Percentiles rank a stretch among this genome's conserved stretches.
Evolutionary conservation across 1,140 invertebrate species (phyloP).

Genomic region (Drosophila neocordata): DNA sequence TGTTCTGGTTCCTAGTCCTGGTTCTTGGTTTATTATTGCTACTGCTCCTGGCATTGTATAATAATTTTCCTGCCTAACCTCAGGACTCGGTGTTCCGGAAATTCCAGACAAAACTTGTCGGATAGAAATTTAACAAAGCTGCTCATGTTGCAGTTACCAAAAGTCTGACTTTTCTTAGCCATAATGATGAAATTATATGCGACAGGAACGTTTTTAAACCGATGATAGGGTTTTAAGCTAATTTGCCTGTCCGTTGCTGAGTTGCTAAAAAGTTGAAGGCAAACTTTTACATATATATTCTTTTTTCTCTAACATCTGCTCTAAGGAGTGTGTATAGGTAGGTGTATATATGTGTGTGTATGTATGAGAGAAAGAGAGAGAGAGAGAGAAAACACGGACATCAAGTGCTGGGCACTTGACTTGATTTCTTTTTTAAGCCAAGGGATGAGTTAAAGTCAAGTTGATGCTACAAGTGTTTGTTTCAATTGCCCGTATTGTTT

Average conservation of each 20-base stretch:
- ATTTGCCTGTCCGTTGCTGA: constrained; percentile 34
- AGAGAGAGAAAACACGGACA: not conserved
- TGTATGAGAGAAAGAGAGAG: not conserved
- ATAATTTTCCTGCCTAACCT: constrained; percentile 64
- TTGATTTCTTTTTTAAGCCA: not conserved
- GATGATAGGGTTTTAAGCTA: constrained; percentile 43
- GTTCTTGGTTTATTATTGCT: not conserved
- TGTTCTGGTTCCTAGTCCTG: not conserved
- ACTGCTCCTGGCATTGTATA: constrained; percentile 60
- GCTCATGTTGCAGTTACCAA: constrained; percentile 1
- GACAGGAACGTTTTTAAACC: constrained; percentile 22
- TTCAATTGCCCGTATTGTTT: not conserved
- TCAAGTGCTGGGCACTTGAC: constrained; percentile 8
- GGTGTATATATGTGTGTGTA: not conserved
- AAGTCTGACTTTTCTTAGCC: constrained; percentile 36
- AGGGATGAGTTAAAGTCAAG: not conserved
- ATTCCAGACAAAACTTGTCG: constrained; percentile 40
- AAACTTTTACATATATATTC: constrained; percentile 15
- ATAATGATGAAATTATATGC: constrained; percentile 46
- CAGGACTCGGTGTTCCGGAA: constrained; percentile 20
- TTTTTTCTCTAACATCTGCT: not conserved
- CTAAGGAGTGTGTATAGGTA: not conserved
- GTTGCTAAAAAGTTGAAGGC: constrained; percentile 33
- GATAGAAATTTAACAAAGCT: constrained; percentile 29
- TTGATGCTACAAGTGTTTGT: constrained; percentile 1